Base-by-base conservation (phyloP, 64 coral and sea anemone genomes). In the Montipora foliosa region DNA sequence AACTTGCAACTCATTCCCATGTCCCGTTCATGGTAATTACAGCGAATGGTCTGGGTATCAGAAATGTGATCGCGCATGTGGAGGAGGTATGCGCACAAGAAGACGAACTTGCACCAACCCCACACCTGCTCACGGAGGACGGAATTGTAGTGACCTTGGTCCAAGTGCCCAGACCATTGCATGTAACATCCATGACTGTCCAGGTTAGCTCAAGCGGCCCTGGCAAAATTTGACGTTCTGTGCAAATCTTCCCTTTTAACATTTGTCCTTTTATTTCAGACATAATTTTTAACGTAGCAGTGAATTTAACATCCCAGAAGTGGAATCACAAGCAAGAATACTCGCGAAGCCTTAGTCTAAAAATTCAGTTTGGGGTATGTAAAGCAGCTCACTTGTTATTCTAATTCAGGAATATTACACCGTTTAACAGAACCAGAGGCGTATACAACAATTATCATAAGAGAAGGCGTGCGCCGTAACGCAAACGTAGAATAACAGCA, bases 1-100 rank as follows among this genome's bases (percentile, higher is more conserved):
- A 45, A 13, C 46, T 0, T 98, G 97, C 62, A 95, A 95, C 78
- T 70, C 67, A 10, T 37, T 89, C 66, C 82, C 91, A 6, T 98
- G 97, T 6, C 97, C 83, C n/a, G 47, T 93, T 21, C 91, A 93
- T 59, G 91, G 91, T 11, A 82, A 74, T 8, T 93, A 93, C 83
- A 85, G 73, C 47, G 67, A 79, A 4, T 93, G 91, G 91, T 78
- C 82, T 24, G 57, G 51, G 4, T 93, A 87, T 29, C 76, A 66
- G 22, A 8, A 67, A 8, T 93, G 91, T 44, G 78, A 52, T 37
- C 44, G 66, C 5, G 71, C 83, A 8, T 93, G 91, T 14, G 91
- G 91, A 1, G 76, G 84, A 66, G 91, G 73, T 8, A 79, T 49
- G 13, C 53, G 50, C 49, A 79, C 79, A 12, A 86, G 91, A 80